phyloP scores from a whole-genome alignment of 1,140 invertebrate genomes.

The Ceratina japonica region DNA sequence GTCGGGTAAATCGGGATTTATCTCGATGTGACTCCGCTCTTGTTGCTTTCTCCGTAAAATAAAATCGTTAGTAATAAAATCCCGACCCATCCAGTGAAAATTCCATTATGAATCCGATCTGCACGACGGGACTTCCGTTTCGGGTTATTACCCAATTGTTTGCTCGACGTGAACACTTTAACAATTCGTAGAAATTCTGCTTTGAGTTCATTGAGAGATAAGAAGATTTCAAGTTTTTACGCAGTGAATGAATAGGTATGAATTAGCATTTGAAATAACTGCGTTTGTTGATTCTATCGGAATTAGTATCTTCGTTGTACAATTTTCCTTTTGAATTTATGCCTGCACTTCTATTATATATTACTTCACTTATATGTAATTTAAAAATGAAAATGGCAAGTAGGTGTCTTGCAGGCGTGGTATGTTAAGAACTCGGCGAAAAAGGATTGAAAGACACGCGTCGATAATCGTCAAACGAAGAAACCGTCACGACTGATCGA shows the following conservation, averaged over 20 bases:
- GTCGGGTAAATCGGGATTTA: constrained; percentile 25
- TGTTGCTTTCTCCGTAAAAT: constrained; percentile 9
- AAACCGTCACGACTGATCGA: constrained; percentile 51
- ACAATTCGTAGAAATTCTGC: background rate
- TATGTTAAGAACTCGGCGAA: background rate
- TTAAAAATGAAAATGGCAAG: too few relatives aligned
- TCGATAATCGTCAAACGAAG: constrained; percentile 13
- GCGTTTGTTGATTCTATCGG: too few relatives aligned
- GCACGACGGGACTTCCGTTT: constrained; percentile 29
- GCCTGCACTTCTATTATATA: too few relatives aligned
- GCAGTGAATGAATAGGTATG: too few relatives aligned
- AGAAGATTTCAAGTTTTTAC: too few relatives aligned
- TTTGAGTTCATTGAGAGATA: background rate
- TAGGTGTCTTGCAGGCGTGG: too few relatives aligned
- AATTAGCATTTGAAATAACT: too few relatives aligned
- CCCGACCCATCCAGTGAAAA: constrained; percentile 15
- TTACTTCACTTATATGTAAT: too few relatives aligned
- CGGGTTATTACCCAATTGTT: constrained; percentile 33
- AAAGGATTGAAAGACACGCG: constrained; percentile 13
- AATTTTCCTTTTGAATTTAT: too few relatives aligned
- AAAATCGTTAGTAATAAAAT: constrained; percentile 15
- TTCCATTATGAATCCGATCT: constrained; percentile 13
- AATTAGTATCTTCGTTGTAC: too few relatives aligned
- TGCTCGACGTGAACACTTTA: background rate
- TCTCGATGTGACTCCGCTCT: background rate